phyloP scores from a whole-genome alignment of 1,140 invertebrate species.

The Contarinia nasturtii region DNA sequence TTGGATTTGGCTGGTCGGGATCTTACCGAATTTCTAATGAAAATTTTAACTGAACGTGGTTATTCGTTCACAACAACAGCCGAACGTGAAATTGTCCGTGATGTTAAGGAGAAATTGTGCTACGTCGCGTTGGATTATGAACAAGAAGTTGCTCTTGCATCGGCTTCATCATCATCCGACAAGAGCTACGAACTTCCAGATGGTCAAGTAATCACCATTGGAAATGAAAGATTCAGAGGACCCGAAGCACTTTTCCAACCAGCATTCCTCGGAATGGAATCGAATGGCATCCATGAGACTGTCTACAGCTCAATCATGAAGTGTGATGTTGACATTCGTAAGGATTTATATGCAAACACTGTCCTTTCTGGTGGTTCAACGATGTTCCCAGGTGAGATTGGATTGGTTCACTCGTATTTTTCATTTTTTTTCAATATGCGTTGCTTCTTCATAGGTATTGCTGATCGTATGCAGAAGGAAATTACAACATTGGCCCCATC shows the following conservation, averaged over 20 bases:
- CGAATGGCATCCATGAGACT: conserved; percentile 84
- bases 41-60: conserved; percentile 88
- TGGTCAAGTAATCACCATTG: conserved; percentile 90
- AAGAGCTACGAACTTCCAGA: conserved; percentile 90
- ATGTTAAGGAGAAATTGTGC: conserved; percentile 87
- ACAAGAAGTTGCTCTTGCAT: conserved; percentile 87
- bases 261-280: conserved; percentile 89
- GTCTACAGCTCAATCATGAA: conserved; percentile 96
- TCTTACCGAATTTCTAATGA: conserved; percentile 90
- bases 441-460: conserved; percentile 50
- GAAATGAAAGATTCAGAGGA: conserved; percentile 93
- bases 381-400: conserved; percentile 67
- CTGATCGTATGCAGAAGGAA: conserved; percentile 77
- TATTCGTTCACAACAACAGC: conserved; percentile 94
- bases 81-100: conserved; percentile 88
- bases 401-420: too few species aligned
- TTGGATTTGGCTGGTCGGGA: conserved; percentile 84
- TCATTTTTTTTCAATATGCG: conserved; percentile 32
- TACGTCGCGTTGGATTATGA: conserved; percentile 83
- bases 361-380: conserved; percentile 91
- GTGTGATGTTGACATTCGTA: conserved; percentile 84
- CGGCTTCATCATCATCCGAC: conserved; percentile 74
- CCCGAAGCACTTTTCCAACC: conserved; percentile 94
- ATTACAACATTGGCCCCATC: conserved; percentile 68
- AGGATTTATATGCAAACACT: conserved; percentile 90